These are phyloP conservation scores for Aplochiton taeniatus DNA, from an alignment of 2,797 vertebrate species.

Conservation along the genomic window DNA sequence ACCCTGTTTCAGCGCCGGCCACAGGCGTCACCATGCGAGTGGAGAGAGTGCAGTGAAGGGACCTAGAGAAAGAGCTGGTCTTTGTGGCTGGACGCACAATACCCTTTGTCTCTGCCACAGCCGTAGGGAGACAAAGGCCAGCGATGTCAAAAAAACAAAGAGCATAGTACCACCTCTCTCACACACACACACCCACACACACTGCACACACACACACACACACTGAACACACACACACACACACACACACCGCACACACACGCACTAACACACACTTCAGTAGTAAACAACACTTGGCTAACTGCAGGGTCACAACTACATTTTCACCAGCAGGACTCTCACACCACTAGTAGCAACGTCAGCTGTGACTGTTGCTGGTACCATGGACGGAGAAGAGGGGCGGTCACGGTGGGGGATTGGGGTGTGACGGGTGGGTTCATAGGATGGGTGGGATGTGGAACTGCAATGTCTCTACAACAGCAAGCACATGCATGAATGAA, in stretches of 20 bases:
- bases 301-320: slow-evolving; percentile 29
- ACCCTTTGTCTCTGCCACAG: slow-evolving; percentile 63
- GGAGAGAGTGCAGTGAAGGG: slow-evolving; percentile 51
- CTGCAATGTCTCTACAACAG: slow-evolving; percentile 56
- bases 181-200: slow-evolving; percentile 21
- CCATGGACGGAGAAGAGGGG: slow-evolving; percentile 51
- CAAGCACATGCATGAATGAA: slow-evolving; percentile 19
- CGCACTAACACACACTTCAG: slow-evolving; percentile 14
- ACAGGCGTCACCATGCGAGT: slow-evolving; percentile 65
- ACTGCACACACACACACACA: slow-evolving; percentile 25
- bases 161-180: slow-evolving; percentile 40
- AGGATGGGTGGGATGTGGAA: slow-evolving; percentile 39
- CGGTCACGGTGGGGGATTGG: slow-evolving; percentile 24
- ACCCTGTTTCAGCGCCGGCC: slow-evolving; percentile 58
- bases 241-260: too few species aligned
- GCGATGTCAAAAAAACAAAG: slow-evolving; percentile 75
- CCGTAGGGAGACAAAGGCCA: slow-evolving; percentile 66
- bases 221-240: slow-evolving; percentile 12
- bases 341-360: slow-evolving; percentile 47
- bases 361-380: slow-evolving; percentile 70
- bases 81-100: slow-evolving; percentile 72
- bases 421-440: slow-evolving; percentile 36
- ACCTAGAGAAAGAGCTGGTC: slow-evolving; percentile 58
- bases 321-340: slow-evolving; percentile 33
- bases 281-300: slow-evolving; percentile 27